Base-by-base conservation (phyloP, 1,140 invertebrate genomes). In the Sarcophaga bullata region DNA sequence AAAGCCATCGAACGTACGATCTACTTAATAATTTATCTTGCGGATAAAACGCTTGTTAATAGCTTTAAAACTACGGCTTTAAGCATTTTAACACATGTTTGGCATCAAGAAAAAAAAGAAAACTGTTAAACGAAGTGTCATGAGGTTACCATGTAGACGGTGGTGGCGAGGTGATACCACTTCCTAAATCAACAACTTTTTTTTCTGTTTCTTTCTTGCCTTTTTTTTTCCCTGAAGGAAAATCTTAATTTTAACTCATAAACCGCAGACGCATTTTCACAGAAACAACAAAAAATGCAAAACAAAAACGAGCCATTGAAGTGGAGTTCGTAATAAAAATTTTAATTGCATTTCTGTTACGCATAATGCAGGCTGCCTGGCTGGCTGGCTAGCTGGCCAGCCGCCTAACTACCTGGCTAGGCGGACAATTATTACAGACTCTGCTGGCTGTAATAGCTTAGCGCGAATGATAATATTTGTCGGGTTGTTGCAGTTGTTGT, bases 321-420 rank as follows among this genome's bases (percentile, higher is more conserved):
- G 25, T 37, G 25, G 25, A 37, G 25, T 37, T 37, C 4, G 8
- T 49, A 76, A 76, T 48, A 47, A 76, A n/a, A 76, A 76, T 25
- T 76, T 76, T 76, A 76, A 76, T 76, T 76, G 73, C 73, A 76
- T 76, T 76, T 76, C 73, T 76, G 49, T 76, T 76, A 76, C 73
- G 73, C 73, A 76, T 76, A 8, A 68, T 68, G 62, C 6, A 15
- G 62, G 62, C 19, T 68, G n/a, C 6, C 19, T 37, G 25, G 25
- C 25, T 37, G 25, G 25, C 25, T 37, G 25, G 4, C 25, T 37
- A 4, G 25, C 25, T 37, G 25, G 25, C 25, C 25, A 4, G 25
- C 25, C 4, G 25, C 25, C 25, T 37, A 37, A 37, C 25, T 37
- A 37, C 25, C 25, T 37, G 25, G 25, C 25, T 37, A 37, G 25